A percentile compares a stretch with the other conserved stretches of the same genome.
These are phyloP conservation scores for Bradypodion pumilum DNA, from an alignment of 2,797 vertebrate genomes.

Conservation along the genomic window DNA sequence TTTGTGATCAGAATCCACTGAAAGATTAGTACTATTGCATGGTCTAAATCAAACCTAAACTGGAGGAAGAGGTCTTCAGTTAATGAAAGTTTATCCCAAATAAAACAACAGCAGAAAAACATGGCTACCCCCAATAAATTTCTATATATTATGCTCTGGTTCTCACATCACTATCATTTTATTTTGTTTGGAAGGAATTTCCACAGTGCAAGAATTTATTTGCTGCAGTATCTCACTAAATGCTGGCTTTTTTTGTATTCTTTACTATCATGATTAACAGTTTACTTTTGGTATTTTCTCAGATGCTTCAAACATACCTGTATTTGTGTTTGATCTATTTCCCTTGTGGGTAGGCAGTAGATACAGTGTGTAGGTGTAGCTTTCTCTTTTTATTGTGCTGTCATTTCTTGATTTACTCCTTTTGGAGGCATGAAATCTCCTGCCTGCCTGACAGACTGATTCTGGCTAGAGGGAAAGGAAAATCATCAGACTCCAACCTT, in stretches of 20 bases:
- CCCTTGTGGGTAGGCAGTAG: slow-evolving; percentile 17
- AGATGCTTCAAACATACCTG: slow-evolving; percentile 31
- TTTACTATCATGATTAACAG: slow-evolving; percentile 58
- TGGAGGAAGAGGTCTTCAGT: too few species aligned
- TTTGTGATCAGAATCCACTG: background rate
- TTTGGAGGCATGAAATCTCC: background rate
- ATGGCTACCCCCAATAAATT: too few species aligned
- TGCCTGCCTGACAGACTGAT: background rate
- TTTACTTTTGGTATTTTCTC: slow-evolving; percentile 45
- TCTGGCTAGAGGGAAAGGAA: background rate
- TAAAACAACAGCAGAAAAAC: too few species aligned
- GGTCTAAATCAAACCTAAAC: too few species aligned
- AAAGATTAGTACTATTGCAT: background rate
- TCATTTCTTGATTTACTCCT: slow-evolving; percentile 26
- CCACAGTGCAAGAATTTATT: slow-evolving; percentile 49
- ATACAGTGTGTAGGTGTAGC: slow-evolving; percentile 1
- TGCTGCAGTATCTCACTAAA: slow-evolving; percentile 47
- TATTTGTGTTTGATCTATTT: slow-evolving; percentile 52
- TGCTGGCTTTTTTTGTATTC: slow-evolving; percentile 46
- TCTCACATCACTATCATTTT: background rate
- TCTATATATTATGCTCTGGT: too few species aligned
- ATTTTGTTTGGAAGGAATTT: slow-evolving; percentile 14
- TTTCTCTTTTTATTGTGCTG: slow-evolving; percentile 26
- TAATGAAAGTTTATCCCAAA: too few species aligned
- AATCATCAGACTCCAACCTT: slow-evolving; percentile 2